phyloP scores from a whole-genome alignment of 1,140 invertebrate genomes.

The Monochamus saltuarius region DNA sequence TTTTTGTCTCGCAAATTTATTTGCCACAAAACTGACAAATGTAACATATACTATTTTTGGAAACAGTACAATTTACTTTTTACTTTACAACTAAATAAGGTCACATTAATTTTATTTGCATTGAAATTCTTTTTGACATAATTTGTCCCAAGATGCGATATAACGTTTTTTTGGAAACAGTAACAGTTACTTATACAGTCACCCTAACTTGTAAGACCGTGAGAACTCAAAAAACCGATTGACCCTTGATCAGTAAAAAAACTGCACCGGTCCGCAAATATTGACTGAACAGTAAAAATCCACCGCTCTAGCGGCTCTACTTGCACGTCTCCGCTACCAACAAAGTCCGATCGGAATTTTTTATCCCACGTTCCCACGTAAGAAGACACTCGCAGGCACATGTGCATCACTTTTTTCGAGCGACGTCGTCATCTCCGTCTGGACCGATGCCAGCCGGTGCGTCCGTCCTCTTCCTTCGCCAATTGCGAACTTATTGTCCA shows the following conservation, averaged over 20 bases:
- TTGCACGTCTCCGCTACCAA: background rate
- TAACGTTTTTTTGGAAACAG: background rate
- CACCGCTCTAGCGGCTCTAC: conserved; percentile 13
- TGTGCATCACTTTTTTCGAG: conserved; percentile 24
- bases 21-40: no score
- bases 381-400: conserved; percentile 25
- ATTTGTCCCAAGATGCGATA: no score
- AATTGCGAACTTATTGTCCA: conserved; percentile 46
- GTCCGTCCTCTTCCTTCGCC: conserved; percentile 29
- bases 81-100: no score
- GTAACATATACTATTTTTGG: no score
- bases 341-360: conserved; percentile 17
- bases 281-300: conserved; percentile 20
- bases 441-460: background rate
- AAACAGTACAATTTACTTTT: no score
- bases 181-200: background rate
- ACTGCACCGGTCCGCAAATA: conserved; percentile 10
- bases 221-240: conserved; percentile 8
- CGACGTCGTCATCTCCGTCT: conserved; percentile 4
- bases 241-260: conserved; percentile 12
- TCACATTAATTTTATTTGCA: no score
- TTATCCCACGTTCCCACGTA: conserved; percentile 22
- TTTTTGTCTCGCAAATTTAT: no score
- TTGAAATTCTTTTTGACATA: no score
- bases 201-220: background rate